Conservation (phyloP, 2,888 invertebrate genomes). For the Cosmopolites sordidus region DNA sequence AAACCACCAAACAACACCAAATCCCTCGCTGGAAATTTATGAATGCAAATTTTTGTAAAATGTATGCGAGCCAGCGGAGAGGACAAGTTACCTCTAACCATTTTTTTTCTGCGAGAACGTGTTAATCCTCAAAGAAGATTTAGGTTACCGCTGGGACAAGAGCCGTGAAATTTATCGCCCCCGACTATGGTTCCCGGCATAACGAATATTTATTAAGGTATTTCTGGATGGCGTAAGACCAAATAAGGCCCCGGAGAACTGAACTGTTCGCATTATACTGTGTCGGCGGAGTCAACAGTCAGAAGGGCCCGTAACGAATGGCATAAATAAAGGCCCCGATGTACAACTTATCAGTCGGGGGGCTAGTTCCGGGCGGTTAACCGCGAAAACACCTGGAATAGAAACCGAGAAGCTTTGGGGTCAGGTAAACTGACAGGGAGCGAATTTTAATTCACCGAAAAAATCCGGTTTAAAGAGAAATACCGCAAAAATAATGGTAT, state of each 20-base stretch:
- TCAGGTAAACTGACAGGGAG: no score
- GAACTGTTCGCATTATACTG: neutral
- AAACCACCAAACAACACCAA: no score
- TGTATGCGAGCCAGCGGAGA: no score
- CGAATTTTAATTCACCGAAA: no score
- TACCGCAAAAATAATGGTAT: no score
- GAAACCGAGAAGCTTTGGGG: no score
- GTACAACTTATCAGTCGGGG: neutral
- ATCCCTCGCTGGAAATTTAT: no score
- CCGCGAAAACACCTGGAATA: no score
- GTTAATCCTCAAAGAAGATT: constrained; percentile 24
- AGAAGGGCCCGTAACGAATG: neutral
- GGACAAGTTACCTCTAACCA: neutral
- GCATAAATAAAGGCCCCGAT: neutral
- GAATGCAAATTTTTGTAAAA: no score
- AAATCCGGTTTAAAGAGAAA: no score
- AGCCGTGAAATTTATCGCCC: constrained; percentile 17
- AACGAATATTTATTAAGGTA: constrained; percentile 26
- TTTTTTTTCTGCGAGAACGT: constrained; percentile 8
- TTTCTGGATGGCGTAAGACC: constrained; percentile 20
- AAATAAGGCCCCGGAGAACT: constrained; percentile 21
- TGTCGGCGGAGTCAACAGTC: constrained; percentile 6
- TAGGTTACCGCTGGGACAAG: constrained; percentile 19
- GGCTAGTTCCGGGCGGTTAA: neutral
- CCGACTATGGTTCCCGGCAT: constrained; percentile 17